phyloP scores from a whole-genome alignment of 2,888 invertebrate genomes.

The Tipula unca region DNA sequence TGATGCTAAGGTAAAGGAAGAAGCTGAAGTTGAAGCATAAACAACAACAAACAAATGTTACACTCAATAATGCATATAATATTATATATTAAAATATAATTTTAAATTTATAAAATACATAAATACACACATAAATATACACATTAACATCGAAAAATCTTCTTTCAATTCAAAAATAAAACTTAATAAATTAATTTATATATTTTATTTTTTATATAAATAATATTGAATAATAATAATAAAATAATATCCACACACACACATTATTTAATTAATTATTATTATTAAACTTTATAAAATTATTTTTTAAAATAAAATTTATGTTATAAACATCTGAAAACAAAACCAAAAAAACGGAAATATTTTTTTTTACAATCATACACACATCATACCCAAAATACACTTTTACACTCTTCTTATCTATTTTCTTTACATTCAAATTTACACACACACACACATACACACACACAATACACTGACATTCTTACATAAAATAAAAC shows the following conservation, averaged over 20 bases:
- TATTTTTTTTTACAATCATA: background rate
- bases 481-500: background rate
- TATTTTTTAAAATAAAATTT: conserved; percentile 14
- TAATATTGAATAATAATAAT: background rate
- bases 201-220: background rate
- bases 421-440: background rate
- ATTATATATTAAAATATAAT: background rate
- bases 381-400: background rate
- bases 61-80: background rate
- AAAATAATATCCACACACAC: background rate
- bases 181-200: background rate
- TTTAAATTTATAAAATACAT: background rate
- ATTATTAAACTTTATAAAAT: conserved; percentile 4
- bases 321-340: conserved; percentile 2
- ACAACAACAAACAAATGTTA: conserved; percentile 26
- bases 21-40: conserved; percentile 77
- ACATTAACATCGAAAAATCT: background rate
- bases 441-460: background rate
- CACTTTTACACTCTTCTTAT: background rate
- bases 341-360: background rate
- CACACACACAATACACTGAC: background rate
- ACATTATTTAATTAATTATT: conserved; percentile 2
- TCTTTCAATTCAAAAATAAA: background rate
- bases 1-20: conserved; percentile 79
- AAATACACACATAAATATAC: background rate